These are phyloP conservation scores for Meleagris gallopavo DNA, from an alignment of 2,113 vertebrate species.

Conservation along the genomic window DNA sequence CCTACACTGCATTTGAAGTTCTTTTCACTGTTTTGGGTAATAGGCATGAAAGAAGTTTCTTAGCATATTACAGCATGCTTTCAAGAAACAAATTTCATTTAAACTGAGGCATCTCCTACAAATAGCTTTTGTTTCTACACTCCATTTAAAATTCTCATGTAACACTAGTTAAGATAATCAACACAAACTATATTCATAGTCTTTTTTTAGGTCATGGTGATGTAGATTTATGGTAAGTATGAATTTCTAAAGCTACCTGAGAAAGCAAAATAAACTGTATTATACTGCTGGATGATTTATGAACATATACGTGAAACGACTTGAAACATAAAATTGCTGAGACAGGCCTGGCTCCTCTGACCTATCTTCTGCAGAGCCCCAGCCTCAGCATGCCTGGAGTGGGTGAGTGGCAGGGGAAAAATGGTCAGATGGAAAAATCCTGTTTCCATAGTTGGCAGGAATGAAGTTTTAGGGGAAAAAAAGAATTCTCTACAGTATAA, in stretches of 20 bases:
- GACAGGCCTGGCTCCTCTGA: not conserved
- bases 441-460: not conserved
- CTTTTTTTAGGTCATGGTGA: not conserved
- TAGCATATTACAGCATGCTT: rapidly evolving
- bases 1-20: not conserved
- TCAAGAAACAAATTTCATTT: not conserved
- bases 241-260: not conserved
- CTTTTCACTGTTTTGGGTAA: not conserved
- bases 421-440: not conserved
- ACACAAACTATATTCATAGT: not conserved
- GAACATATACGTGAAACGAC: not conserved
- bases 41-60: not conserved
- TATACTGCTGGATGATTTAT: not conserved
- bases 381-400: not conserved
- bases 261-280: not conserved
- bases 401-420: rapidly evolving
- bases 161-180: not conserved
- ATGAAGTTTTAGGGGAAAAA: not conserved
- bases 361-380: not conserved
- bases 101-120: not conserved
- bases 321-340: not conserved
- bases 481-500: not conserved
- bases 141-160: not conserved
- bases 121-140: not conserved
- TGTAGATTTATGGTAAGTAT: not conserved